Evolutionary conservation across 23 tunicate genomes (phyloP), one percentile per base, ranked within the genome.

Genomic region (Botrylloides violaceus): DNA sequence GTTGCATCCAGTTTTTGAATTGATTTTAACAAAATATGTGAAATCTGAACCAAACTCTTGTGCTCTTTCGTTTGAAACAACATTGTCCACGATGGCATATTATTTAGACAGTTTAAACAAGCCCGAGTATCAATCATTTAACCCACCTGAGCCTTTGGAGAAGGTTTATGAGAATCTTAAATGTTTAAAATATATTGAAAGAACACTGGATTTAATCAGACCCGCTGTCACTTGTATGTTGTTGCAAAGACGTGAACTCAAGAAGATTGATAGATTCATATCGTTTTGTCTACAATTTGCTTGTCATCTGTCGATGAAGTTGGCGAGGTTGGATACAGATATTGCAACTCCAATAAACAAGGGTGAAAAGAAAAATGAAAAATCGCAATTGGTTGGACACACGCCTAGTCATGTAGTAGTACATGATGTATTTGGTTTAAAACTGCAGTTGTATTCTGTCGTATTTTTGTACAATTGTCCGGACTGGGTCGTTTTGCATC

Each of bases 21-120:
- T 60, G 33, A 75, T 80, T 68, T 23, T n/a, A 19, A n/a, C 24
- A 6, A 68, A 26, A 25, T 19, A 32, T 43, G 24, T 36, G 21
- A 6, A 32, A 18, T 19, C 36, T 4, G 29, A 68, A 19, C 27
- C 26, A 0, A 43, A 68, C 19, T 39, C 74, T 4, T 68, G 74
- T 37, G 57, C 47, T 23, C 26, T 43, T 68, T 39, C 37, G 26
- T 43, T 68, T 37, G 74, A 68, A 43, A 68, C 58, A 20, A 68
- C 74, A 0, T 43, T 37, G 39, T 85, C 85, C 3, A 32, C 94
- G 0, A 57, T 85, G 35, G 7, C 31, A 4, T 85, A 79, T 70
- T 85, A 79, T 43, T 37, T 49, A 38, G 94, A 85, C 32, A 61
- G 84, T 49, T 48, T 85, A 49, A 85, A 85, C 66, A 29, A 73